Conservation (phyloP, 2,888 invertebrate genomes). For the Heliothis peltigera region DNA sequence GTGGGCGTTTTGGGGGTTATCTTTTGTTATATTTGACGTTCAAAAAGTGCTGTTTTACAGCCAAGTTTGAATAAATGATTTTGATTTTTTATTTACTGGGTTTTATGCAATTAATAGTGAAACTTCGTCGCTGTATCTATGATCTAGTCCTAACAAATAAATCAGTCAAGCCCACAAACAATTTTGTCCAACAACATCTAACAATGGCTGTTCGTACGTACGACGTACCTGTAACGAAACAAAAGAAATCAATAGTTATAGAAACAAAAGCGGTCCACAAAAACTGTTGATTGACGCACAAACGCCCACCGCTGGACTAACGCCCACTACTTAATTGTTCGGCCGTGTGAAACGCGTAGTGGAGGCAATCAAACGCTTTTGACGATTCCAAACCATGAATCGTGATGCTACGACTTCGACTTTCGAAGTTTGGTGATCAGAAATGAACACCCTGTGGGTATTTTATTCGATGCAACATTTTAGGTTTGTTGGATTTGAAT, state of each 20-base stretch:
- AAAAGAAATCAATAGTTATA: slow-evolving; percentile 55
- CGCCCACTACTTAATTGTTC: slow-evolving; percentile 31
- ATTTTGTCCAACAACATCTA: background rate
- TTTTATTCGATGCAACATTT: background rate
- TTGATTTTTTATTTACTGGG: no score
- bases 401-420: slow-evolving; percentile 17
- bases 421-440: slow-evolving; percentile 8
- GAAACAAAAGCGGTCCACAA: slow-evolving; percentile 54
- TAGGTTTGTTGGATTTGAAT: background rate
- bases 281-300: slow-evolving; percentile 50
- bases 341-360: slow-evolving; percentile 39
- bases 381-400: slow-evolving; percentile 15
- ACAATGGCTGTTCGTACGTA: slow-evolving; percentile 21
- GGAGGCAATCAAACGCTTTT: slow-evolving; percentile 43
- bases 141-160: background rate
- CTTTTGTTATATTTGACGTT: no score
- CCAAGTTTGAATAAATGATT: no score
- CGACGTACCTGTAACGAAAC: slow-evolving; percentile 37
- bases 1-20: no score
- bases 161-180: slow-evolving; percentile 22
- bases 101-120: background rate
- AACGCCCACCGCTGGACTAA: slow-evolving; percentile 43
- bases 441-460: background rate
- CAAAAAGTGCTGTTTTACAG: no score
- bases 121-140: background rate